Evolutionary conservation across 2,797 vertebrate genomes (phyloP).

Genomic region (Limnodromus scolopaceus): DNA sequence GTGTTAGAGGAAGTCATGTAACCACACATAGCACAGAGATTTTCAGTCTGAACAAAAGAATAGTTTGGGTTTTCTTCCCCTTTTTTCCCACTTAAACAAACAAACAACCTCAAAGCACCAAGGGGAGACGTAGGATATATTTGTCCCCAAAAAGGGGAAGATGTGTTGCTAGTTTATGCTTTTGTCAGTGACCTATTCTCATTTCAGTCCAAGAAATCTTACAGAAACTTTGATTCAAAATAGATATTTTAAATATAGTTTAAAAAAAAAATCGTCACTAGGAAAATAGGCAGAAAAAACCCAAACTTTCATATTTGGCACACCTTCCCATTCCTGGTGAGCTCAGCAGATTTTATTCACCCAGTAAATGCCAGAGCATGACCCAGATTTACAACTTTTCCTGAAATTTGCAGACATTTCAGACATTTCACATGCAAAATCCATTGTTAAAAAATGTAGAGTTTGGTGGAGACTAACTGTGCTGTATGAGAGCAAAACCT

Average conservation of each 20-base stretch:
- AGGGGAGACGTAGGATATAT: neutral
- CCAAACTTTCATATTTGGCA: neutral
- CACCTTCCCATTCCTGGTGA: neutral
- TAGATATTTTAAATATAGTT: neutral
- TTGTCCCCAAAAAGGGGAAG: neutral
- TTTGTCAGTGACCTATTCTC: neutral
- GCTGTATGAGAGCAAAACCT: neutral
- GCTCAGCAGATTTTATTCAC: neutral
- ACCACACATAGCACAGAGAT: neutral
- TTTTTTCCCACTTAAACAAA: neutral
- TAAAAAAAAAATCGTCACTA: neutral
- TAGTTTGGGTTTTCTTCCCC: rapidly evolving
- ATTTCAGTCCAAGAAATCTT: neutral
- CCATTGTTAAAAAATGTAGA: neutral
- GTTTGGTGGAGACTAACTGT: neutral
- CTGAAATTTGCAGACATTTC: neutral
- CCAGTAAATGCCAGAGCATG: neutral
- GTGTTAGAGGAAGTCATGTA: neutral
- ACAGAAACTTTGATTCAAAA: neutral
- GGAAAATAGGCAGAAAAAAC: neutral
- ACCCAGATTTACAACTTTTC: neutral
- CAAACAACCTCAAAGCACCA: neutral
- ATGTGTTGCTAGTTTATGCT: neutral
- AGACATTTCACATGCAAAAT: neutral
- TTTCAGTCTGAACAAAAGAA: neutral